phyloP scores from a whole-genome alignment of 2,888 invertebrate species.

The Pristionchus arcanus region DNA sequence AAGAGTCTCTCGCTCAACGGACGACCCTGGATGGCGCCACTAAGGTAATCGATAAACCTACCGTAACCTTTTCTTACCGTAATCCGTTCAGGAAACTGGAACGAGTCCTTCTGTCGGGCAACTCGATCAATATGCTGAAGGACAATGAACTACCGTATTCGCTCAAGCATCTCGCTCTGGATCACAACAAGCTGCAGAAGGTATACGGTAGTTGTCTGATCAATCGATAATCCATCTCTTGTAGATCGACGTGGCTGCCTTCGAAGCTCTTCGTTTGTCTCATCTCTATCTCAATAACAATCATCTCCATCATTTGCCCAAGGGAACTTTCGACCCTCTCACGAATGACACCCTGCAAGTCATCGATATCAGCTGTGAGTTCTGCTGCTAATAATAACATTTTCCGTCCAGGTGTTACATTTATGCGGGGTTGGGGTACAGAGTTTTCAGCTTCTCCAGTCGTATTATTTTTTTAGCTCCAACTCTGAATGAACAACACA shows the following conservation, averaged over 20 bases:
- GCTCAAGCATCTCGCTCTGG: conserved; percentile 61
- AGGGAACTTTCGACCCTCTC: conserved; percentile 72
- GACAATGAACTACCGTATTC: conserved; percentile 65
- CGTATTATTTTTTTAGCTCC: too few species aligned
- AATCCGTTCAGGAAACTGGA: conserved; percentile 74
- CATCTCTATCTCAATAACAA: conserved; percentile 76
- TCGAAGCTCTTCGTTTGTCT: conserved; percentile 68
- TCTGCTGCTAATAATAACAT: background rate
- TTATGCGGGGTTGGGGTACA: too few species aligned
- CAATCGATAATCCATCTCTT: background rate
- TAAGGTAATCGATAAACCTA: conserved; percentile 39
- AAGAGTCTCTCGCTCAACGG: conserved; percentile 38
- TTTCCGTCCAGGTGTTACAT: too few species aligned
- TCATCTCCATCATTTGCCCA: conserved; percentile 71
- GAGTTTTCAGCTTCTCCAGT: too few species aligned
- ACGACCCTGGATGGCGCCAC: conserved; percentile 26
- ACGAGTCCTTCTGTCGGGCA: conserved; percentile 80
- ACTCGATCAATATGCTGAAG: conserved; percentile 66
- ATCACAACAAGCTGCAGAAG: conserved; percentile 63
- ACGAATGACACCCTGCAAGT: conserved; percentile 66
- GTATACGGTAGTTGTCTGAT: conserved; percentile 37
- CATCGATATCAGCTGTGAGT: conserved; percentile 74
- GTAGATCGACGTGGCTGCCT: conserved; percentile 69
- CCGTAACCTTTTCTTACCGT: background rate
- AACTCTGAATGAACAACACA: too few species aligned